Evolutionary conservation across 2,797 vertebrate genomes (phyloP), one percentile per base, ranked within the genome.

Genomic region (Rhinatrema bivittatum): DNA sequence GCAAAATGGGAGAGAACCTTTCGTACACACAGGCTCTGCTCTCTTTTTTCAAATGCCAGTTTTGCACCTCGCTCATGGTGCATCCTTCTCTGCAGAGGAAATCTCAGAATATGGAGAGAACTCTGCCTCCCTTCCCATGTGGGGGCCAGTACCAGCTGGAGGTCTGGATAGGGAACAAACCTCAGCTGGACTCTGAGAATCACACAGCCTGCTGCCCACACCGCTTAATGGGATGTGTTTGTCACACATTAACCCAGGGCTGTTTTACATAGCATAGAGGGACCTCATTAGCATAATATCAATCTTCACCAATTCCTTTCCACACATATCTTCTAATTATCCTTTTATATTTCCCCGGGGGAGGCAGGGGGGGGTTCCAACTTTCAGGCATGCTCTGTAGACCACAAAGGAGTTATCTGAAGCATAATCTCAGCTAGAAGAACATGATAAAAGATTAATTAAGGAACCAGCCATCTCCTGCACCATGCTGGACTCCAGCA

Each of bases 191-290:
- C 30, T 39, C 20, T 25, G 33, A 23, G 38, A 15, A 46, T n/a
- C n/a, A n/a, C n/a, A n/a, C n/a, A n/a, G n/a, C n/a, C n/a, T n/a
- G n/a, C n/a, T n/a, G n/a, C n/a, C n/a, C n/a, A n/a, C n/a, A 43
- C 20, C 39, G 25, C 43, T 31, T 27, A 38, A 39, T 32, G 36
- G 43, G 32, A 24, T 33, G 46, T 16, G 34, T 47, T 30, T 26
- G 45, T 42, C 34, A 42, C 25, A 33, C 50, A 42, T 50, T 42
- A 42, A 42, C 39, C 42, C 33, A 30, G 29, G 29, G 29, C 27
- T 39, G 19, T 20, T 41, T 7, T 10, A 8, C 6, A 8, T 13
- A 5, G 6, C 9, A 37, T 29, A 16, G 7, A 30, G 25, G 49
- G 29, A 20, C 21, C 42, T 32, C 20, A 33, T 33, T 38, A 15